Evolutionary conservation across 1,140 invertebrate genomes (phyloP).

Genomic region (Anadara kagoshimensis): DNA sequence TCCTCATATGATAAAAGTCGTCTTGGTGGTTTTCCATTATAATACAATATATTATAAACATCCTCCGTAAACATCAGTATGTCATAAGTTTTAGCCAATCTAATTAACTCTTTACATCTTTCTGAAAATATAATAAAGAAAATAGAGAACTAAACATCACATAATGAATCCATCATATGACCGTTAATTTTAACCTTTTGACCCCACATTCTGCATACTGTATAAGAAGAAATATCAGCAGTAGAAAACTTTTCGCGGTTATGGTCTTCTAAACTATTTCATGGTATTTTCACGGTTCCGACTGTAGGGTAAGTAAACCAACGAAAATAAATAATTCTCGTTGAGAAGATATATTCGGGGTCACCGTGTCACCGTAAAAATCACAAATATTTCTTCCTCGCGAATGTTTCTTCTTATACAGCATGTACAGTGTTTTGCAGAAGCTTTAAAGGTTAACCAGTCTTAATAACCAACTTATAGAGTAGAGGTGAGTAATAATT

Average conservation of each 20-base stretch:
- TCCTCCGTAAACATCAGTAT: slow-evolving; percentile 80
- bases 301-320: too few species aligned
- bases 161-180: not conserved
- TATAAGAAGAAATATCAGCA: too few species aligned
- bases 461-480: too few species aligned
- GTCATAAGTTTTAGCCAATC: slow-evolving; percentile 77
- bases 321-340: not conserved
- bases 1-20: slow-evolving; percentile 78
- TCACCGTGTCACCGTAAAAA: too few species aligned
- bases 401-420: too few species aligned
- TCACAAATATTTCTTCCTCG: too few species aligned
- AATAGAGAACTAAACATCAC: not conserved
- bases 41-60: slow-evolving; percentile 81
- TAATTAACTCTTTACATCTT: slow-evolving; percentile 75
- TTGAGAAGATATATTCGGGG: too few species aligned
- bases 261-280: not conserved
- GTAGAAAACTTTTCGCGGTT: too few species aligned
- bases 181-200: not conserved
- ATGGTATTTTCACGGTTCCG: not conserved
- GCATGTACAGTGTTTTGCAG: too few species aligned
- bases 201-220: not conserved
- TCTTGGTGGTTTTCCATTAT: slow-evolving; percentile 74
- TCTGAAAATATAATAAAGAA: slow-evolving; percentile 57
- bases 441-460: too few species aligned
- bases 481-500: too few species aligned